Evolutionary conservation across 92 coral and sea anemone genomes (phyloP), one percentile per base, ranked within the genome.

Genomic region (Actinostola sp.): DNA sequence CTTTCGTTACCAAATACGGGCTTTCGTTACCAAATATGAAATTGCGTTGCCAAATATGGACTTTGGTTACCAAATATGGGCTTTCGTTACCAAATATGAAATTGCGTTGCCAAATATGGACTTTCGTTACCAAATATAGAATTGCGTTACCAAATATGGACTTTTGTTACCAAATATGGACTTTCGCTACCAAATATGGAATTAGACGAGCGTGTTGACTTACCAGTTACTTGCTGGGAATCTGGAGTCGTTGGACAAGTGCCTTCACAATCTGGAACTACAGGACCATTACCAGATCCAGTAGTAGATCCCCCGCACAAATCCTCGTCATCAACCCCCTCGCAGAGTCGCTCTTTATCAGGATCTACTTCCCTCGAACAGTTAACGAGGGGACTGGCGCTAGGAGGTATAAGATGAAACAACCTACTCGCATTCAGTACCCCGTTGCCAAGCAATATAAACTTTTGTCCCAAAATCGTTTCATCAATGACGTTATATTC

Each of bases 301-400:
- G 62, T 66, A 2, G 60, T 9, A 20, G 32, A 15, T 52, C 29
- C 19, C 4, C 58, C 72, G 27, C 81, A 75, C 50, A 75, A 33
- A 35, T 75, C 81, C 33, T 75, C 81, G 27, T 75, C 81, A 52
- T 75, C 81, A 73, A 13, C 28, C 11, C 20, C 81, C 26, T 66
- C 72, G 38, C 81, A 66, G 0, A 25, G 48, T 29, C 59, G 34
- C 27, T 66, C 72, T 54, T 43, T 33, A 24, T 26, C 28, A 34
- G 61, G 81, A 41, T 33, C 62, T 30, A 66, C 62, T 12, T 66
- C 54, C 48, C 81, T 63, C 9, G 54, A 48, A 34, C 81, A 75
- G 54, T 75, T 54, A 7, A 21, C 60, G 19, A 63, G 56, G 20
- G 44, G 72, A 32, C 54, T 33, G 46, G 72, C 65, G 30, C 30